Evolutionary conservation across 2,113 vertebrate species (phyloP), one percentile per base, ranked within the genome.

Genomic region (Aphelocoma coerulescens): DNA sequence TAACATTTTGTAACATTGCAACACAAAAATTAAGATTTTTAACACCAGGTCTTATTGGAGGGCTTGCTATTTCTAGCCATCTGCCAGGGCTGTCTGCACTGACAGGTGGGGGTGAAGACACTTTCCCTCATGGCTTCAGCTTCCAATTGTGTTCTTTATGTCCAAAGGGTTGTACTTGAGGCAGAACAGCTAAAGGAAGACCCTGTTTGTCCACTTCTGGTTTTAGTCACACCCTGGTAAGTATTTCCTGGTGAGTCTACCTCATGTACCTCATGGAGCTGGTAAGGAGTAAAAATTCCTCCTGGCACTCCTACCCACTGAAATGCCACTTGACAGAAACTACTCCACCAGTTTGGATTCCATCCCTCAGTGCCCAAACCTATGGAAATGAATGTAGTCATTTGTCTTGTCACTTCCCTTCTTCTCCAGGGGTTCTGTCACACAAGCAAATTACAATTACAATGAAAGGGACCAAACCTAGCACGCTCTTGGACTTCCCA

Each of bases 321-420:
- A 54, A 82, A 73, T 28, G 22, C 37, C 39, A 39, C 77, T 37
- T 39, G 13, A 39, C 19, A 85, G 57, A 17, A 51, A 37, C 58
- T 43, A 27, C n/a, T 37, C 30, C 21, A 15, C 28, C 75, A 68
- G 8, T 55, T 21, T 28, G 37, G 35, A 87, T 82, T 89, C 75
- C 9, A 13, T 27, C 69, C 57, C 85, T 68, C 69, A 32, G 79
- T 35, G 63, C 21, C 43, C 63, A 88, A 52, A 66, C 27, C 59
- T 21, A 32, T 61, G 86, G 68, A 84, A 89, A 83, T 18, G 14
- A 75, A 62, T 57, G 63, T 23, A 86, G 73, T 44, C 52, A 27
- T 94, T 95, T 74, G 59, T 75, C 82, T 78, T 80, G 68, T 74
- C 62, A 26, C 22, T 51, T 86, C 46, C 14, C 46, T 84, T 75